Base-by-base conservation (phyloP, 2,888 invertebrate genomes). In the Sminthurinus aureus region DNA sequence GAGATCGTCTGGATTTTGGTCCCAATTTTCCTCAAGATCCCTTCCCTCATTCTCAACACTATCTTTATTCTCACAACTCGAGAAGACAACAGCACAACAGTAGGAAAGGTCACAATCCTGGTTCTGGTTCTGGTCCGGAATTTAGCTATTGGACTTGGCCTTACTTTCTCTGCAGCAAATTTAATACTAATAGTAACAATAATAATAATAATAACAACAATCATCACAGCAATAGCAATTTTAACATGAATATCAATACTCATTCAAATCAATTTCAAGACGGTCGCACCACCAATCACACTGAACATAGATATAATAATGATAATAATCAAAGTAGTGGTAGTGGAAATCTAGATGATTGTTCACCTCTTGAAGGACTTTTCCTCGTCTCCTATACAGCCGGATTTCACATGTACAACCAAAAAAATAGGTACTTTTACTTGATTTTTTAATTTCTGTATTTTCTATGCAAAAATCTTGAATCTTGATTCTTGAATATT, bases 301-400 rank as follows among this genome's bases (percentile, higher is more conserved):
- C 4, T 58, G 22, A 71, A 15, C 13, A 69, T 11, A 22, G 9
- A 22, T 20, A 71, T 6, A 15, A 6, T 9, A 24, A 24, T 71
- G 9, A 71, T 24, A 71, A 71, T 0, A 24, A 71, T 71, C 38
- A 38, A 4, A 38, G 38, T 38, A 38, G n/a, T n/a, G n/a, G n/a
- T n/a, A n/a, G n/a, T n/a, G n/a, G n/a, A n/a, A 22, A 71, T 22
- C 18, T 15, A 1, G 26, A 26, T 9, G 71, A 71, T 71, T 64
- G 66, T 51, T 66, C 51, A 18, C 75, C 79, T 67, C 73, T 74
- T 2, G 79, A 79, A 22, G 79, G 83, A n/a, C 38, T 24, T 22
- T 87, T 86, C 86, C 71, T 87, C 38, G 86, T 85, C 12, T 86
- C 86, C 0, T 87, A 87, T 81, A 86, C 86, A 13, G 86, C 86